Evolutionary conservation across 2,113 vertebrate species (phyloP).

Genomic region (Passer montanus): DNA sequence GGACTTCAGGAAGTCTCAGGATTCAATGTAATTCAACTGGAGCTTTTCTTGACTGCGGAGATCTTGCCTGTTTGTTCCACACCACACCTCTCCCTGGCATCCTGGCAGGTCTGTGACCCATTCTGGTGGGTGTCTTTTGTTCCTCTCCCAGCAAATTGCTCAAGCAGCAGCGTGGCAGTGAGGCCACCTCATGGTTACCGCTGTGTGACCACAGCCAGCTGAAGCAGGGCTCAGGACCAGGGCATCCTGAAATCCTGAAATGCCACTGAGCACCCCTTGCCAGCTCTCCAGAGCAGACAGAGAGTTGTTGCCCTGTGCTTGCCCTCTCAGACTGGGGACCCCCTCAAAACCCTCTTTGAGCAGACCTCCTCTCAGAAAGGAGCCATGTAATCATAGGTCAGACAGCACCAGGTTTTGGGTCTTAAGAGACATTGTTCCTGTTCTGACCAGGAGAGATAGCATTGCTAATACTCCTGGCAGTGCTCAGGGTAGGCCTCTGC

Average conservation of each 20-base stretch:
- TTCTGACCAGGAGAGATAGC: neutral
- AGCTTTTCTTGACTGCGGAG: neutral
- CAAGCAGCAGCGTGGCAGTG: neutral
- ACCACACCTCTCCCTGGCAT: neutral
- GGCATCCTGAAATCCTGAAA: neutral
- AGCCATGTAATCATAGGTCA: neutral
- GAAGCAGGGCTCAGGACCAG: neutral
- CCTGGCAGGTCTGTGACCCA: neutral
- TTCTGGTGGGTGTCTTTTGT: rapidly evolving
- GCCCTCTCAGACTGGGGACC: neutral
- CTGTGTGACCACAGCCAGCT: neutral
- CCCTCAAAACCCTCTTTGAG: too few relatives aligned
- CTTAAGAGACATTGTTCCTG: neutral
- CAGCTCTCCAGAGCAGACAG: neutral
- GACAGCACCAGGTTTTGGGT: neutral
- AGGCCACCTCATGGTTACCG: neutral
- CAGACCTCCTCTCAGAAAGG: neutral
- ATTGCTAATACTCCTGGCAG: neutral
- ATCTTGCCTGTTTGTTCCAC: neutral
- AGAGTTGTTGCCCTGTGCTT: neutral
- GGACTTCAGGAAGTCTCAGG: neutral
- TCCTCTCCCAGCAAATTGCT: neutral
- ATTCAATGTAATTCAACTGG: neutral
- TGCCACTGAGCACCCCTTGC: neutral
- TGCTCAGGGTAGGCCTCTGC: neutral